Base-by-base conservation (phyloP, 1,140 invertebrate species). In the Pseudomyrmex dendroicus region DNA sequence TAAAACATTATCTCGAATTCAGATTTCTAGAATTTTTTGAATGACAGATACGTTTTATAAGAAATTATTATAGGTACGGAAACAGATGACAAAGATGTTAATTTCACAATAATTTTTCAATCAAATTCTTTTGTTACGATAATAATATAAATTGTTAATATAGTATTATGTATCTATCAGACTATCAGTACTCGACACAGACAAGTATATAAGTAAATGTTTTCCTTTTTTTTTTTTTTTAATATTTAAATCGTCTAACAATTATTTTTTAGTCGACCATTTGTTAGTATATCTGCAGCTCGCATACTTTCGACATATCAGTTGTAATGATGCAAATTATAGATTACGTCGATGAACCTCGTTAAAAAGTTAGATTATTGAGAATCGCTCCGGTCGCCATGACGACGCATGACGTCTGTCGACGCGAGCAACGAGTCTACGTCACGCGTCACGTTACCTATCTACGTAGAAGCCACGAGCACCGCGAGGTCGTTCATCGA, bases 371-470 rank as follows among this genome's bases (percentile, higher is more conserved):
- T 61, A 62, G 70, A 78, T 77, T 84, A 82, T 84, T 57, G 44
- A 73, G 72, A 70, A 73, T 72, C 76, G 44, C 44, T 50, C 44
- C 70, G 50, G 64, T 85, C 73, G 84, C 67, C 76, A 84, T 84
- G 77, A 86, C 66, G 84, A 91, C 89, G 87, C 85, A 76, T 89
- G 90, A 90, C 90, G 90, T 90, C 89, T 82, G 66, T 84, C 82
- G 86, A 91, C 90, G 91, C 91, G 89, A 91, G 87, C 82, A 85
- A 84, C 83, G 73, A 5, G 70, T 76, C 86, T 80, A 91, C 91
- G 92, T 93, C 92, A 92, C 85, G 52, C 68, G 64, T 90, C 91
- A 91, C 89, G 91, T 91, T 91, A 92, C 86, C 86, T 35, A 84
- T 68, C 83, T 89, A 91, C 89, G 90, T 89, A 86, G 86, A 89